Evolutionary conservation across 2,888 invertebrate species (phyloP).

Genomic region (Dusona sp.): DNA sequence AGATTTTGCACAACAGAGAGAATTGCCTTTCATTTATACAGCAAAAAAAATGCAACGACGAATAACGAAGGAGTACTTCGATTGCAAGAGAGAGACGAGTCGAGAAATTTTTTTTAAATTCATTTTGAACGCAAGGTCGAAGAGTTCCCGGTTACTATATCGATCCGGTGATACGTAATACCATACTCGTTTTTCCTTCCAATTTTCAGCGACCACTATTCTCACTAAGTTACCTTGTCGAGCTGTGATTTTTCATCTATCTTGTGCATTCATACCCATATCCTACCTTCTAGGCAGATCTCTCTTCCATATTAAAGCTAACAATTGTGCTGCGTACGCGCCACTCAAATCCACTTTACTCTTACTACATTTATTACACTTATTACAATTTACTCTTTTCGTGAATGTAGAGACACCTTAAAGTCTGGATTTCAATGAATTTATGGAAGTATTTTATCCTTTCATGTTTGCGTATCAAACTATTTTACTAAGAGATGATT

Average conservation of each 20-base stretch:
- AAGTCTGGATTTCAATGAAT: background rate
- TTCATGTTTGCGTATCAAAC: background rate
- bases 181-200: conserved; percentile 15
- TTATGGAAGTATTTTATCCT: background rate
- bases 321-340: background rate
- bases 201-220: background rate
- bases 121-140: conserved; percentile 34
- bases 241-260: conserved; percentile 51
- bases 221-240: conserved; percentile 32
- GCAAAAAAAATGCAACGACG: conserved; percentile 48
- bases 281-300: conserved; percentile 28
- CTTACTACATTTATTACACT: too few species aligned
- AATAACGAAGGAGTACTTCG: conserved; percentile 56
- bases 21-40: conserved; percentile 51
- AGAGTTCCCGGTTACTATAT: conserved; percentile 27
- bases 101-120: conserved; percentile 50
- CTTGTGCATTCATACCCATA: conserved; percentile 14
- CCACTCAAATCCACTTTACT: background rate
- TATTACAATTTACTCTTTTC: too few species aligned
- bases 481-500: background rate
- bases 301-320: conserved; percentile 7
- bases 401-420: background rate
- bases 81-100: conserved; percentile 7
- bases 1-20: conserved; percentile 57
- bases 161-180: conserved; percentile 52